Base-by-base conservation (phyloP, 2,113 vertebrate genomes). In the Ceyx melanurus region DNA sequence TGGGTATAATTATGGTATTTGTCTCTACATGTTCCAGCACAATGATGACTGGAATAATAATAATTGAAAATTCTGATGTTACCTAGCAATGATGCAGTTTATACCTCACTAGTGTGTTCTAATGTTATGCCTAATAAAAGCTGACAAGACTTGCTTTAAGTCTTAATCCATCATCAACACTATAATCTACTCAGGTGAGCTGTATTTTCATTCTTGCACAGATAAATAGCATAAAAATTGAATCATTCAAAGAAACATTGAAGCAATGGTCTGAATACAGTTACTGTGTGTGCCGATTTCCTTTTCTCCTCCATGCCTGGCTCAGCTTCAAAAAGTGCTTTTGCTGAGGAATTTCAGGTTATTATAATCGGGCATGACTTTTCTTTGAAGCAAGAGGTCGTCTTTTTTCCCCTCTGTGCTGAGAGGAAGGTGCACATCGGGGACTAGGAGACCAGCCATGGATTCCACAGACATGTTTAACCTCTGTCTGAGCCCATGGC, bases 1-100 rank as follows among this genome's bases (percentile, higher is more conserved):
- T 86, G 87, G 75, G 72, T 74, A 65, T 88, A 92, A 94, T 96
- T 89, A 91, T 43, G 9, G 72, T 60, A 75, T 96, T 96, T 94
- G 85, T 50, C 78, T 83, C 72, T 68, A 50, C 89, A n/a, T 53
- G 92, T 93, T 95, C 53, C 67, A 88, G 75, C 95, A 88, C 0
- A 53, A 56, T 64, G 84, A 88, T 85, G 78, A 89, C 71, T 88
- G 60, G 78, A 93, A 91, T 90, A 86, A 89, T 71, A 95, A 92
- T 78, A 90, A 91, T 56, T 75, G 82, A 91, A 85, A 90, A 88
- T 87, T 75, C 40, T 80, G 79, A 82, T 37, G 72, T 92, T 95
- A 90, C 95, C 90, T 92, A 91, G 81, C 71, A 80, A 67, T 82
- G 79, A 79, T 76, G 86, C 54, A 70, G 89, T 85, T 90, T 91